Evolutionary conservation across 2,113 vertebrate genomes (phyloP), one percentile per base, ranked within the genome.

Genomic region (Phaethon lepturus): DNA sequence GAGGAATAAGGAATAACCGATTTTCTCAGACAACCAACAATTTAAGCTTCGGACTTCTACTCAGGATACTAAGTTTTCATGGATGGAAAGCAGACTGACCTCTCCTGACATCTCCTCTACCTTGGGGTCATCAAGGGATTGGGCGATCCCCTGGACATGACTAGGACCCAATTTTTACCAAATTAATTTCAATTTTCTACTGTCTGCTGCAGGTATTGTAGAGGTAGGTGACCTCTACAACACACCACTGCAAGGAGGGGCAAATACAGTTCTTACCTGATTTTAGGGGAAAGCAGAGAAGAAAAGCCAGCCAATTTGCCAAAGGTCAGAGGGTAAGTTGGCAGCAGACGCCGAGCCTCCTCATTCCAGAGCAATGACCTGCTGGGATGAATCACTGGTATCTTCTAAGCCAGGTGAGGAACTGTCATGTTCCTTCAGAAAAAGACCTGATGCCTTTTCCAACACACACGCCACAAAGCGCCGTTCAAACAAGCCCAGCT

Each of bases 391-490:
- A 55, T 31, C 45, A 42, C 45, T n/a, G 40, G 14, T 49, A 59
- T n/a, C 49, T 73, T 52, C 24, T 42, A 59, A 53, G 38, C 28
- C 67, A 44, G 52, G 67, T 44, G 50, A 78, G 66, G 50, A 78
- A 64, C 59, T 29, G 25, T 52, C 38, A 8, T 4, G 20, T 31
- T 80, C 38, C 53, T 80, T 67, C 45, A 67, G 18, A 35, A 84
- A 3, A 52, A 40, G 15, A 42, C 44, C 24, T 64, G 50, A 58
- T 50, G 19, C 20, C 24, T 69, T 55, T 86, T 76, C 72, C 19
- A 38, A 49, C 0, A 0, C 23, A 42, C 8, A 53, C 0, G 1
- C 53, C 45, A 16, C 38, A 45, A 53, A 38, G 26, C 2, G 0
- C 31, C 3, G 1, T 23, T 52, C 45, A 10, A 8, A 67, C 17